Percentiles rank a stretch among this genome's conserved stretches.
phyloP scores from a whole-genome alignment of 2,888 invertebrate species.

The Theretra japonica region DNA sequence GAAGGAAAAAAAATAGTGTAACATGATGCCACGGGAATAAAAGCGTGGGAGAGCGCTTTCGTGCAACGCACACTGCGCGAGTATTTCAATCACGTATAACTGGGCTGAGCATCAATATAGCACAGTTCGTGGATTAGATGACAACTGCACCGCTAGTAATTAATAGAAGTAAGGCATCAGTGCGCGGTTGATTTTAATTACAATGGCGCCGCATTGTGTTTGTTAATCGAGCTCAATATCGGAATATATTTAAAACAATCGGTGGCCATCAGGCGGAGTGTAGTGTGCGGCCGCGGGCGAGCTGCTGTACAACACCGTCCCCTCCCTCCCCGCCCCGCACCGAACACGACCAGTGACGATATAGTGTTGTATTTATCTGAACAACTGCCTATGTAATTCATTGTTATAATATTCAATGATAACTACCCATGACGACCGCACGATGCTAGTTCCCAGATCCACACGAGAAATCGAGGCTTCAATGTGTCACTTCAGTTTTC shows the following conservation, averaged over 20 bases:
- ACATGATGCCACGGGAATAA: too few species aligned
- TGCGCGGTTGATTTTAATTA: background rate
- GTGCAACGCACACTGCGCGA: too few species aligned
- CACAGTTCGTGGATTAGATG: background rate
- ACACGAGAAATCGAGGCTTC: too few species aligned
- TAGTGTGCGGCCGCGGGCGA: conserved; percentile 12
- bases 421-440: too few species aligned
- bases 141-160: background rate
- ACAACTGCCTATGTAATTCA: too few species aligned
- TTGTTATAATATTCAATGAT: too few species aligned
- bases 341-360: background rate
- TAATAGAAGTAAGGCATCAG: background rate
- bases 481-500: too few species aligned
- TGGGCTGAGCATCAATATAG: too few species aligned
- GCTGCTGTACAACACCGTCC: background rate
- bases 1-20: too few species aligned
- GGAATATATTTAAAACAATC: background rate
- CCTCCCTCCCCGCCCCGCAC: conserved; percentile 1
- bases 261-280: background rate
- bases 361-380: too few species aligned
- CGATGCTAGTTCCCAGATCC: too few species aligned
- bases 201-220: background rate
- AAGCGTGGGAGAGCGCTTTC: too few species aligned
- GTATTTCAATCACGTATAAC: background rate
- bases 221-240: background rate